Evolutionary conservation across 2,888 invertebrate genomes (phyloP).

Genomic region (Uropetala carovei): DNA sequence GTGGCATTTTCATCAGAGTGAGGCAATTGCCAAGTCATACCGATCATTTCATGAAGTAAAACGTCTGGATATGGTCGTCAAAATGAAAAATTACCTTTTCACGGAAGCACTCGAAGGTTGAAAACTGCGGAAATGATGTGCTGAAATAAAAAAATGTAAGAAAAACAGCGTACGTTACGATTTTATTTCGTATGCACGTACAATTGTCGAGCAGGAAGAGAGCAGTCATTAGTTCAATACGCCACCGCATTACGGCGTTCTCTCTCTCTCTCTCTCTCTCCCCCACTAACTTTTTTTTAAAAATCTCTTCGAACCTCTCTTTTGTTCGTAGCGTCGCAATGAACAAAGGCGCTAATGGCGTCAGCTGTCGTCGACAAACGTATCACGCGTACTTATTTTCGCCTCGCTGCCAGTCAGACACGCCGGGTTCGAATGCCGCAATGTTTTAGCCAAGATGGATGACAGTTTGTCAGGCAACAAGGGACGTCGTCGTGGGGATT

Average conservation of each 20-base stretch:
- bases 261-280: not conserved
- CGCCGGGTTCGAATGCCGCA: not conserved
- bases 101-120: too few relatives aligned
- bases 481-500: too few relatives aligned
- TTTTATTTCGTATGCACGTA: constrained; percentile 5
- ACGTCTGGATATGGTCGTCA: too few relatives aligned
- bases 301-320: not conserved
- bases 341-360: constrained; percentile 13
- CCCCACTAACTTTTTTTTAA: not conserved
- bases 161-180: not conserved
- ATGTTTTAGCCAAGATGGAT: constrained; percentile 1
- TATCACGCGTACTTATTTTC: not conserved
- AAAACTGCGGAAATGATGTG: too few relatives aligned
- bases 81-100: too few relatives aligned
- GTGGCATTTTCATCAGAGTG: too few relatives aligned
- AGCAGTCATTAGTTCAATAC: constrained; percentile 34
- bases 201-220: not conserved
- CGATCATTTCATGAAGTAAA: too few relatives aligned
- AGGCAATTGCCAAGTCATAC: too few relatives aligned
- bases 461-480: not conserved
- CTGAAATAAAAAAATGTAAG: too few relatives aligned
- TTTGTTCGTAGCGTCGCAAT: not conserved
- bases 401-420: not conserved
- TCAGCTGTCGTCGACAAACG: constrained; percentile 8
- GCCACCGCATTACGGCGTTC: not conserved